These are phyloP conservation scores for Daubentonia madagascariensis DNA, from an alignment of 2,113 vertebrate genomes.

Conservation along the genomic window DNA sequence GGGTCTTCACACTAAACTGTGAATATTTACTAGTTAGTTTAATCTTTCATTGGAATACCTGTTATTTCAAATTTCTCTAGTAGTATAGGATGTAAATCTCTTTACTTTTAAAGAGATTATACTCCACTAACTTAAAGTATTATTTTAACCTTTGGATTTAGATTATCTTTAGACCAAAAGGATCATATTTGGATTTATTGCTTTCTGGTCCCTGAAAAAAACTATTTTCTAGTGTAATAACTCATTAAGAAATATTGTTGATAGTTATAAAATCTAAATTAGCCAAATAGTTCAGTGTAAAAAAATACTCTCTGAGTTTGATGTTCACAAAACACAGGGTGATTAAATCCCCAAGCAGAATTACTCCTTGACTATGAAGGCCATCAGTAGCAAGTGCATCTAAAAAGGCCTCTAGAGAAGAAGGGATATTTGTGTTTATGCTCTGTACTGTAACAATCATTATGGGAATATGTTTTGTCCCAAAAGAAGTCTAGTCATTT, in stretches of 20 bases:
- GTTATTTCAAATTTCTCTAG: not conserved
- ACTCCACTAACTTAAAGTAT: not conserved
- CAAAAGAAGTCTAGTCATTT: not conserved
- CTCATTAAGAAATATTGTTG: not conserved
- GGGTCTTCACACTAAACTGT: not conserved
- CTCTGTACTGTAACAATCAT: not conserved
- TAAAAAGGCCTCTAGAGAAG: not conserved
- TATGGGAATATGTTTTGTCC: not conserved
- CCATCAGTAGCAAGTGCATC: not conserved
- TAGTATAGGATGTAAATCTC: not conserved
- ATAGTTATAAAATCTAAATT: not conserved
- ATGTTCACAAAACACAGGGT: not conserved
- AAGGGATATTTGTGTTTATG: not conserved
- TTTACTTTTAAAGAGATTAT: not conserved
- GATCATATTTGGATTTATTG: not conserved
- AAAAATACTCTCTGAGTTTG: not conserved
- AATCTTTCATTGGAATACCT: not conserved
- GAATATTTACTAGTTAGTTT: not conserved
- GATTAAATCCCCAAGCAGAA: not conserved
- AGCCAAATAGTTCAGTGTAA: not conserved
- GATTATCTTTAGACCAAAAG: not conserved
- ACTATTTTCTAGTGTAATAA: not conserved
- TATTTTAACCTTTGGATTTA: not conserved
- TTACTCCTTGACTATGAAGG: not conserved
- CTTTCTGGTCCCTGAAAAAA: not conserved